Evolutionary conservation across 2,113 vertebrate species (phyloP).

Genomic region (Dromiciops gliroides): DNA sequence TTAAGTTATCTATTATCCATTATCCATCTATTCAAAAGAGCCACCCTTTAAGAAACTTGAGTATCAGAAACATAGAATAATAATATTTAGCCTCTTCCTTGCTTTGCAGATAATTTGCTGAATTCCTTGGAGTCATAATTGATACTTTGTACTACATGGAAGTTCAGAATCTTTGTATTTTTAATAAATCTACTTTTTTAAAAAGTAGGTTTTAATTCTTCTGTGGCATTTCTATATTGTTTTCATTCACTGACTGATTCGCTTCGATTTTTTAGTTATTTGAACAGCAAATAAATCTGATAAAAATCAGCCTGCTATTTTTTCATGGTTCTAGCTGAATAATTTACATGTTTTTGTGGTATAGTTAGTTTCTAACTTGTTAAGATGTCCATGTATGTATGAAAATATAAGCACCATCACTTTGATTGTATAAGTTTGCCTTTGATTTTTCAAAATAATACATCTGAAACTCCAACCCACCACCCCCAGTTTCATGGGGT

Average conservation of each 20-base stretch:
- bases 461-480: conserved; percentile 2
- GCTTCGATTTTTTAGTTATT: not conserved
- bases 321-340: conserved; percentile 45
- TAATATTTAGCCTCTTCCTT: conserved; percentile 71
- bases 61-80: conserved; percentile 50
- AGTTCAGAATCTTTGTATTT: conserved; percentile 68
- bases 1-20: not conserved
- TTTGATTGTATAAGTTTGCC: conserved; percentile 55
- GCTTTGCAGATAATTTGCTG: conserved; percentile 75
- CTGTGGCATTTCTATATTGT: conserved; percentile 34
- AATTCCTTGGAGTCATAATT: conserved; percentile 64
- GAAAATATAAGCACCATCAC: conserved; percentile 56
- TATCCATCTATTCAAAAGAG: not conserved
- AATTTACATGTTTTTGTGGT: conserved; percentile 50
- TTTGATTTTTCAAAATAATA: conserved; percentile 74
- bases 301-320: conserved; percentile 15
- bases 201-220: conserved; percentile 37
- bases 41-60: not conserved
- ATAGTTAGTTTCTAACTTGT: conserved; percentile 70
- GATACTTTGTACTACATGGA: conserved; percentile 63
- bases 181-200: conserved; percentile 60
- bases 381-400: conserved; percentile 48
- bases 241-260: conserved; percentile 15
- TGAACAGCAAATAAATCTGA: not conserved
- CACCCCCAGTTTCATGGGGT: not conserved